These are phyloP conservation scores for Heliconius himera DNA, from an alignment of 1,140 invertebrate genomes.

Conservation along the genomic window DNA sequence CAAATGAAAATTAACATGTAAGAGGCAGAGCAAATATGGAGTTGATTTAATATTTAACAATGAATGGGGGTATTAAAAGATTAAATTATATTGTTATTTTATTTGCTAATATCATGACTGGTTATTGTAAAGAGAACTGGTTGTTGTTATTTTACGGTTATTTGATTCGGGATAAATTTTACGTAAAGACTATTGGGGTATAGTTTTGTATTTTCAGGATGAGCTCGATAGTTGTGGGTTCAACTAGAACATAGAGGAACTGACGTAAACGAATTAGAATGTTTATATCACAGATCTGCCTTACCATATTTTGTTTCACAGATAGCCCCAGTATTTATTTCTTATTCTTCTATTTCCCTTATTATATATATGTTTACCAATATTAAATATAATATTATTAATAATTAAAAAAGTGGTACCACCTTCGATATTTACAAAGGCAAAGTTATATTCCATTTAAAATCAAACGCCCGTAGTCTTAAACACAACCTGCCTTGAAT, in stretches of 20 bases:
- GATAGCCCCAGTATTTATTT: no score
- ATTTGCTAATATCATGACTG: neutral
- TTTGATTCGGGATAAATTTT: no score
- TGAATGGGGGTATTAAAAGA: neutral
- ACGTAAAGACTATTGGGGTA: no score
- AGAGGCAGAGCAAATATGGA: constrained; percentile 15
- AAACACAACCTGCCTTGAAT: constrained; percentile 8
- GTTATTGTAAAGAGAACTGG: neutral
- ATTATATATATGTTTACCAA: neutral
- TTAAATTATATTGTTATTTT: no score
- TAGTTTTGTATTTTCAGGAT: no score
- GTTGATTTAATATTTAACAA: neutral
- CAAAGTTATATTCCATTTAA: neutral
- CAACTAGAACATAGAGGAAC: no score
- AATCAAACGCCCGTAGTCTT: neutral
- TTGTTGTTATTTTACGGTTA: neutral
- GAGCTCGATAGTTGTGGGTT: no score
- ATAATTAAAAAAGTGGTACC: neutral
- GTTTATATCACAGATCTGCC: no score
- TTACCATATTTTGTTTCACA: no score
- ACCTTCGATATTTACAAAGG: neutral
- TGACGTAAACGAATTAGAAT: no score
- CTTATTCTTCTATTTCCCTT: no score
- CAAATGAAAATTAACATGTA: constrained; percentile 19
- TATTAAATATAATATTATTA: neutral